Evolutionary conservation across 2,888 invertebrate species (phyloP), one percentile per base, ranked within the genome.

Genomic region (Onchidella celtica): DNA sequence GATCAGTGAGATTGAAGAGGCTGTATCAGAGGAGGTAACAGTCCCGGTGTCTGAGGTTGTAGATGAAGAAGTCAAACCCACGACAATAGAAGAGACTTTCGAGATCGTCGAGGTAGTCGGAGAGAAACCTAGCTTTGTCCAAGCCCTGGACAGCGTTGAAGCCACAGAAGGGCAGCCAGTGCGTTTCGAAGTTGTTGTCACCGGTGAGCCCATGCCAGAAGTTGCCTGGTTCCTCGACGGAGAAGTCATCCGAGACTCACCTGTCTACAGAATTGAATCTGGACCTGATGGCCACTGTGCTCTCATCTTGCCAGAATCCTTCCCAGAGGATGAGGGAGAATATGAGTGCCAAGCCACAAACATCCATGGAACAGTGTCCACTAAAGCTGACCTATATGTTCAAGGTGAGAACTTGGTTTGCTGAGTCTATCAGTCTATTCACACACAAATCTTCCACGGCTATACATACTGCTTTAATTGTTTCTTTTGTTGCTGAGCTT

Each of bases 321-420:
- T 98, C 92, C 97, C 99, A 27, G 97, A 97, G 89, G 99, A 99
- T 94, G 97, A 97, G 11, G 99, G 99, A 27, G 97, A 98, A 1
- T 99, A 98, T 92, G 97, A 97, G 9, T 98, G 98, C 90, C 97
- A 97, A 93, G 98, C 98, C 0, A 96, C 97, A 78, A 99, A 99
- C 93, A 96, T 97, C 91, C 95, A 97, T 34, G 99, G 99, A 14
- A 97, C 98, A 94, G 97, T 98, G 21, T 97, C 97, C 9, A 98
- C 98, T 21, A 90, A 91, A 57, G 93, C 94, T 70, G 88, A 89
- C 61, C 89, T 92, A 63, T 85, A 86, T 57, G 84, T 92, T n/a
- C 86, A 85, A 89, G 91, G 91, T 91, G 85, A 75, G 89, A 69
- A 14, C 29, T 32, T 59, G 57, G n/a, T 34, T n/a, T 47, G 34